phyloP scores from a whole-genome alignment of 1,140 invertebrate species.

The Brachystomella parvula region DNA sequence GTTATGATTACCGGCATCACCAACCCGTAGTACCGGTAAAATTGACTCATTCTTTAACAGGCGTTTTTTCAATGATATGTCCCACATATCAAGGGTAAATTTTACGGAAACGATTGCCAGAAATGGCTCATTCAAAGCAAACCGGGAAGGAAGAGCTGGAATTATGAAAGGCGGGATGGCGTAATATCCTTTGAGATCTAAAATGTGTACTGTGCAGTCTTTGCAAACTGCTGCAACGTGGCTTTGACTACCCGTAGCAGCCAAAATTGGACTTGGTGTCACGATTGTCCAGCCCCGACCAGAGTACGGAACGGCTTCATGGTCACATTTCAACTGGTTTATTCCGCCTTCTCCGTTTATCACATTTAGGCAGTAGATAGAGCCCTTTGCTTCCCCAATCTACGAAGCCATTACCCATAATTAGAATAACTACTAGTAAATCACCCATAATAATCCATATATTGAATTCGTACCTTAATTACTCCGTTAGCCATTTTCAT shows the following conservation, averaged over 20 bases:
- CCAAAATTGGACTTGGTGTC: constrained; percentile 30
- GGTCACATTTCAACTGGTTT: constrained; percentile 21
- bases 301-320: constrained; percentile 16
- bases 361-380: neutral
- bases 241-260: constrained; percentile 30
- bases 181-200: constrained; percentile 48
- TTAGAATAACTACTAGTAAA: no score
- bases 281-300: constrained; percentile 33
- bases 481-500: no score
- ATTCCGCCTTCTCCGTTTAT: neutral
- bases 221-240: constrained; percentile 56
- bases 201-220: constrained; percentile 58
- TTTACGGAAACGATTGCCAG: constrained; percentile 40
- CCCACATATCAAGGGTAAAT: constrained; percentile 40
- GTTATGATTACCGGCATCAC: no score
- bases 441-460: no score
- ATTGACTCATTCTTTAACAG: constrained; percentile 37
- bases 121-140: constrained; percentile 43
- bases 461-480: no score
- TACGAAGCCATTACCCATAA: no score
- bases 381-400: no score
- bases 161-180: constrained; percentile 57
- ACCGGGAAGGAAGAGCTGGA: constrained; percentile 49
- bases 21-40: constrained; percentile 10
- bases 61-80: constrained; percentile 38